phyloP scores from a whole-genome alignment of 1,140 invertebrate species.

The Ceratoteleas bidentatus region DNA sequence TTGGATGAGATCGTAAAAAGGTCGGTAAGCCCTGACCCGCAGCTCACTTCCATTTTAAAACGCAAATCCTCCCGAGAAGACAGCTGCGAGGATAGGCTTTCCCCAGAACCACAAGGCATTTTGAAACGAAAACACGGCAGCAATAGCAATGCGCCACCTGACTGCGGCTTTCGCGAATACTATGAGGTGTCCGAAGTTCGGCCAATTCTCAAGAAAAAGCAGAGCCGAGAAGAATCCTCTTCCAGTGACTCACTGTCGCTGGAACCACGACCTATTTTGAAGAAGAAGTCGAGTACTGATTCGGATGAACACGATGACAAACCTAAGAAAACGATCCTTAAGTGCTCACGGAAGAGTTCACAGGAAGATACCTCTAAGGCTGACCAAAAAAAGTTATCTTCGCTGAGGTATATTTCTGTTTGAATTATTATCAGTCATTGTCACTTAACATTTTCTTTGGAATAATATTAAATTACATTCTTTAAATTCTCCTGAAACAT shows the following conservation, averaged over 20 bases:
- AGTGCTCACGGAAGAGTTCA: conserved; percentile 85
- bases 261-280: conserved; percentile 86
- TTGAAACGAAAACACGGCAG: conserved; percentile 86
- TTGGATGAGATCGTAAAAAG: conserved; percentile 85
- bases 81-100: conserved; percentile 82
- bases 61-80: conserved; percentile 84
- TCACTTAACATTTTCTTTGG: too few relatives aligned
- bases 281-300: conserved; percentile 91
- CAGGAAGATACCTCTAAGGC: conserved; percentile 74
- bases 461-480: too few relatives aligned
- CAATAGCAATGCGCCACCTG: conserved; percentile 76
- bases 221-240: conserved; percentile 82
- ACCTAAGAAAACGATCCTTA: conserved; percentile 90
- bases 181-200: conserved; percentile 84
- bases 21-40: conserved; percentile 80
- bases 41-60: conserved; percentile 86
- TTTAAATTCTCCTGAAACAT: too few relatives aligned
- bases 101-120: conserved; percentile 87
- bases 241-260: conserved; percentile 73
- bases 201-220: conserved; percentile 91
- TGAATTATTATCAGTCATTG: too few relatives aligned
- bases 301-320: conserved; percentile 88
- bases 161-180: conserved; percentile 56
- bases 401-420: conserved; percentile 20
- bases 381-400: conserved; percentile 49